These are phyloP conservation scores for Spea hammondii DNA, from an alignment of 2,797 vertebrate genomes.

Conservation along the genomic window DNA sequence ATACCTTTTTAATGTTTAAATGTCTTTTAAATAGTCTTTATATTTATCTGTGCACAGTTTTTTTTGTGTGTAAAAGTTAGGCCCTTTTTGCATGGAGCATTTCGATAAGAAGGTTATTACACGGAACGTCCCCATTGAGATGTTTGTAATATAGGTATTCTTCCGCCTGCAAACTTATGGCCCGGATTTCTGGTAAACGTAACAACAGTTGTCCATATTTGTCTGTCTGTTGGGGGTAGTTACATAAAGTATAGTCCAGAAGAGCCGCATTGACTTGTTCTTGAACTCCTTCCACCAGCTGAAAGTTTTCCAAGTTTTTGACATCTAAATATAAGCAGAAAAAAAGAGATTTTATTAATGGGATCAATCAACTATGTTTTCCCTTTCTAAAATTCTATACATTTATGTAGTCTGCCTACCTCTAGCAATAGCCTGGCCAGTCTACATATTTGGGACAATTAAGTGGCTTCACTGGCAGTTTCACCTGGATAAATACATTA, in stretches of 20 bases:
- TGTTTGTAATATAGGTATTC: conserved; percentile 99
- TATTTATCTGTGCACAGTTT: conserved; percentile 36
- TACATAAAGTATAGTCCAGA: conserved; percentile 95
- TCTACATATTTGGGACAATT: no score
- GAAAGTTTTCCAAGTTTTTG: conserved; percentile 97
- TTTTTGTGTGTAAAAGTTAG: conserved; percentile 62
- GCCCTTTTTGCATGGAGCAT: conserved; percentile 98
- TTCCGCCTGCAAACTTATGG: conserved; percentile 96
- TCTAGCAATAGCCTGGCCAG: no score
- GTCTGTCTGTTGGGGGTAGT: conserved; percentile 96
- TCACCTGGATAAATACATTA: no score
- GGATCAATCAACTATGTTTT: no score
- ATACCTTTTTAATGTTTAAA: conserved; percentile 56
- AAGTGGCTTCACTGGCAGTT: no score
- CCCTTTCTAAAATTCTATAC: no score
- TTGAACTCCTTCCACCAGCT: conserved; percentile 95
- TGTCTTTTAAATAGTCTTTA: conserved; percentile 60
- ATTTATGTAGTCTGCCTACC: no score
- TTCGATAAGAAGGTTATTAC: conserved; percentile 98
- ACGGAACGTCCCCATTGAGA: conserved; percentile 97
- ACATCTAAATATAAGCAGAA: conserved; percentile 75
- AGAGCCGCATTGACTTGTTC: conserved; percentile 95
- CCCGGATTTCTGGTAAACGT: conserved; percentile 92
- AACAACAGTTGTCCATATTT: conserved; percentile 95
- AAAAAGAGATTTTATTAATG: conserved; percentile 14